Evolutionary conservation across 2,888 invertebrate species (phyloP), one percentile per base, ranked within the genome.

Genomic region (Lapara coniferarum): DNA sequence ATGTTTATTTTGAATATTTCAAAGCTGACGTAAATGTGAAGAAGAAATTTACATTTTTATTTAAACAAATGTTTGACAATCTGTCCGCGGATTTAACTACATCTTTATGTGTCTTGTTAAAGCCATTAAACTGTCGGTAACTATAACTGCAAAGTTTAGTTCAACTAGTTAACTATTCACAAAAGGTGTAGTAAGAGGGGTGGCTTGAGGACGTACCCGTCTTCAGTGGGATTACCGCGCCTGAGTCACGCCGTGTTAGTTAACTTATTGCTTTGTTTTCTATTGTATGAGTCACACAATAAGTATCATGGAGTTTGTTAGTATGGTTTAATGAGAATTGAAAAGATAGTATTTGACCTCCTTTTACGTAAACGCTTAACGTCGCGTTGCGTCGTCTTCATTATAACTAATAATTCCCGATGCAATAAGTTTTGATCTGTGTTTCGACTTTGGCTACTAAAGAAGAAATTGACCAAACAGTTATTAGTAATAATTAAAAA

Each of bases 201-300:
- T 49, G 63, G 59, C 57, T 59, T 69, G 55, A 69, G 63, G 57
- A 66, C 6, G 59, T 19, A 56, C 49, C 63, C 30, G 57, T 37
- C 30, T 46, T 5, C 44, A 46, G 63, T 46, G 63, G 63, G 63
- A 63, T 63, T 63, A 63, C 63, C 63, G 63, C 63, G 46, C 19
- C 16, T 63, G 63, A 63, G 19, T 63, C 63, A 63, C 19, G 49
- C 19, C 19, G 10, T 10, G 1, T 49, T 49, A 63, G 19, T 56
- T 56, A 56, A 25, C 63, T 63, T 63, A 19, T 12, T 19, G 8
- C 14, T 46, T 46, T 63, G 19, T 49, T 49, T 19, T 63, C 46
- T 12, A 13, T 19, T 13, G 49, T 19, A 7, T 63, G 63, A 63
- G 49, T 49, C 63, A 63, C 46, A 55, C 55, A 55, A 55, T 55